These are phyloP conservation scores for Malacoraja senta DNA, from an alignment of 2,797 vertebrate species.

Conservation along the genomic window DNA sequence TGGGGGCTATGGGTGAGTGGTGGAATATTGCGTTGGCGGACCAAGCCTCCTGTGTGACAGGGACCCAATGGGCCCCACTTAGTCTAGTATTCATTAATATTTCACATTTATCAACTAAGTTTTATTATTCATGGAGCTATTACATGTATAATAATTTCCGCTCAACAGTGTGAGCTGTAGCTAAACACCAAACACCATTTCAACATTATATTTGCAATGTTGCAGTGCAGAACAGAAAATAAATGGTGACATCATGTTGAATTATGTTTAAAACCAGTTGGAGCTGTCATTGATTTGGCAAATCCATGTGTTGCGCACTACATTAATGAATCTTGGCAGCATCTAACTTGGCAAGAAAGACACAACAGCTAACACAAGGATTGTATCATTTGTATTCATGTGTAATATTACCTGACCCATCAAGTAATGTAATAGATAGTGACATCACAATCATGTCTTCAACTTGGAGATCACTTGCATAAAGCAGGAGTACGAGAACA, in stretches of 20 bases:
- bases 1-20: too few relatives aligned
- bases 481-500: neutral
- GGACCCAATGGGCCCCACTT: too few relatives aligned
- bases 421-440: neutral
- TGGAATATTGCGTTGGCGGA: too few relatives aligned
- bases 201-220: neutral
- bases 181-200: neutral
- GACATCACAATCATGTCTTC: neutral
- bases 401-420: neutral
- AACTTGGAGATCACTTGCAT: neutral
- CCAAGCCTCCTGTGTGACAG: too few relatives aligned
- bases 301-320: neutral
- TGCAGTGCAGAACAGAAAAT: neutral
- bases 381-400: neutral
- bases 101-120: slow-evolving; percentile 5
- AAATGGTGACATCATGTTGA: neutral
- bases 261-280: neutral
- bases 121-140: neutral
- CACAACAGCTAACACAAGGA: neutral
- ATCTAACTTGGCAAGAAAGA: neutral
- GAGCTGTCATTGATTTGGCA: slow-evolving; percentile 14
- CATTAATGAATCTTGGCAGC: slow-evolving; percentile 3
- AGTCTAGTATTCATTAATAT: neutral
- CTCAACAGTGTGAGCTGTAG: neutral
- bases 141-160: neutral